Percentiles rank a stretch among this genome's conserved stretches.
Conservation (phyloP, 2,888 invertebrate genomes). For the Xanthostigma xanthostigma region DNA sequence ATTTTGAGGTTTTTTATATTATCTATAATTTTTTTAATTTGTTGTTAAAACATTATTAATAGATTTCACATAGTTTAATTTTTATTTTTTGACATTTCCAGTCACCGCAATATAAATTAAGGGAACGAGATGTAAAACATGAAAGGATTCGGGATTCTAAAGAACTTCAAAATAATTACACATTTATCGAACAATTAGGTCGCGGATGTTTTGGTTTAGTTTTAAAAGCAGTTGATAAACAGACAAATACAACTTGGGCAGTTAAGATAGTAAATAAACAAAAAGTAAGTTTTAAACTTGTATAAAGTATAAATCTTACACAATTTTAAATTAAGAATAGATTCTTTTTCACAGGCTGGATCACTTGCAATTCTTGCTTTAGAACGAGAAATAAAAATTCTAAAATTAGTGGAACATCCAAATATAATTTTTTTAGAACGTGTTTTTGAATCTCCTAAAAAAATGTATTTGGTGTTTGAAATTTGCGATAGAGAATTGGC, state of each 20-base stretch:
- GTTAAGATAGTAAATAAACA: constrained; percentile 29
- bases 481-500: constrained; percentile 33
- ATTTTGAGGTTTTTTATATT: no score
- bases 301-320: background rate
- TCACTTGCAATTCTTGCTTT: constrained; percentile 24
- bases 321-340: background rate
- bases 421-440: constrained; percentile 37
- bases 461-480: constrained; percentile 39
- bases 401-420: constrained; percentile 37
- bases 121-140: constrained; percentile 23
- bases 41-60: no score
- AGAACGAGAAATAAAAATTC: constrained; percentile 35
- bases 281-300: constrained; percentile 15
- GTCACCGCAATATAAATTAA: constrained; percentile 8
- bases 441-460: constrained; percentile 35
- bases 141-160: constrained; percentile 22
- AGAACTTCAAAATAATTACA: constrained; percentile 22
- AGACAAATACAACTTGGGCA: constrained; percentile 24
- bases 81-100: no score
- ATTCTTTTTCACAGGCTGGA: constrained; percentile 11
- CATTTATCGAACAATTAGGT: constrained; percentile 26
- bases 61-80: no score
- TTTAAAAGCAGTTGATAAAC: constrained; percentile 23
- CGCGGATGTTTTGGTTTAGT: constrained; percentile 29
- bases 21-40: no score